Evolutionary conservation across 2,113 vertebrate genomes (phyloP), one percentile per base, ranked within the genome.

Genomic region (Semnornis frantzii): DNA sequence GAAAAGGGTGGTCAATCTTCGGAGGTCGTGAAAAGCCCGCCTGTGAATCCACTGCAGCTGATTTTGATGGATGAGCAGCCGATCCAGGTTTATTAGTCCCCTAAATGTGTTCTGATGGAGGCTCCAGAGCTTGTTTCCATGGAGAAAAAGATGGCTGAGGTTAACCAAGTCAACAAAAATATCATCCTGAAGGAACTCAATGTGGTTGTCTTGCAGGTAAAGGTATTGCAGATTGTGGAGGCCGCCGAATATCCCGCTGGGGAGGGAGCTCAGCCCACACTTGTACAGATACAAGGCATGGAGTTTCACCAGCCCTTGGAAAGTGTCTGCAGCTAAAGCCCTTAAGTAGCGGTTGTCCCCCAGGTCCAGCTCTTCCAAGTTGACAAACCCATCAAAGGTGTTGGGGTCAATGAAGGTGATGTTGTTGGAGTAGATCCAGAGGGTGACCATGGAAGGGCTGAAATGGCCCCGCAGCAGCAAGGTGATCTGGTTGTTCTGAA

Each of bases 341-440:
- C 98, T 98, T 95, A 99, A 96, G 94, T 99, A 98, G 62, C 98
- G 97, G 97, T 99, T 99, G 97, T 99, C 99, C 9, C 99, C 99
- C 10, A 99, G 98, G 95, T 99, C 99, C n/a, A 99, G 98, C 96
- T 99, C 99, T 93, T 99, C 99, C 91, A 99, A 97, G 86, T 98
- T 99, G 87, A 98, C 94, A 1, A 99, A 99, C 90, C 99, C 99
- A 1, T 98, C 98, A n/a, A 99, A 99, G 83, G 99, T 98, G 93
- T 97, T 98, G 23, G 99, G 98, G 92, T 99, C 98, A 18, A 99
- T 99, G 97, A 98, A 99, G 94, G 99, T 99, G 96, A 99, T 98
- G 96, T 99, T 99, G 97, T 99, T 99, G 97, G 99, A 99, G 95
- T 99, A 99, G 89, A 99, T 98, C 99, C 99, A 99, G 86, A 99